Conservation (phyloP, 2,113 vertebrate genomes). For the Esox niger region DNA sequence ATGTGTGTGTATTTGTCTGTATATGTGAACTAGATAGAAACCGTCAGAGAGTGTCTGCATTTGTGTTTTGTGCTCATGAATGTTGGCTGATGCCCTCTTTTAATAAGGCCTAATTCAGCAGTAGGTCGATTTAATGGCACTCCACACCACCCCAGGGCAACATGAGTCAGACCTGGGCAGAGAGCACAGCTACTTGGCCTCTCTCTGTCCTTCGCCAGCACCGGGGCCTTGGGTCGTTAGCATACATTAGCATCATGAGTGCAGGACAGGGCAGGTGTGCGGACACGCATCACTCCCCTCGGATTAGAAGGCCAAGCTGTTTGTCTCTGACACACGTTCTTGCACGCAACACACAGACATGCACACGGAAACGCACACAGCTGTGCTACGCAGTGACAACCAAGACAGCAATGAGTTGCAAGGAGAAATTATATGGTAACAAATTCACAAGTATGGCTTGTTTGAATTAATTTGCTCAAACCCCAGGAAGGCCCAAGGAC, state of each 20-base stretch:
- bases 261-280: conserved; percentile 44
- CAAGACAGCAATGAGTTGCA: conserved; percentile 27
- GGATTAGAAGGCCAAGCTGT: not conserved
- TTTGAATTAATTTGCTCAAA: conserved; percentile 40
- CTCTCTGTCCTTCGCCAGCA: conserved; percentile 34
- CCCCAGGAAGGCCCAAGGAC: conserved; percentile 17
- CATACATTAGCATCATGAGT: conserved; percentile 42
- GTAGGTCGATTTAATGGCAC: conserved; percentile 27
- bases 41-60: not conserved
- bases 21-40: not conserved
- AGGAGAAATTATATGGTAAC: conserved; percentile 28
- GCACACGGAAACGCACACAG: conserved; percentile 8
- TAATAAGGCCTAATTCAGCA: conserved; percentile 33
- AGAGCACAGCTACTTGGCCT: conserved; percentile 45
- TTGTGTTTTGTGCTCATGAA: not conserved
- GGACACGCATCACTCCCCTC: not conserved
- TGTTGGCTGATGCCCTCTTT: conserved; percentile 32
- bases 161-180: conserved; percentile 47
- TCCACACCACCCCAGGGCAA: conserved; percentile 26
- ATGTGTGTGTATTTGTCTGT: conserved; percentile 9
- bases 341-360: not conserved
- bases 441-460: conserved; percentile 41
- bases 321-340: conserved; percentile 1
- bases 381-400: not conserved
- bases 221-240: conserved; percentile 35